Percentiles rank a stretch among this genome's conserved stretches.
Evolutionary conservation across 1,140 invertebrate genomes (phyloP).

Genomic region (Temnothorax nylanderi): DNA sequence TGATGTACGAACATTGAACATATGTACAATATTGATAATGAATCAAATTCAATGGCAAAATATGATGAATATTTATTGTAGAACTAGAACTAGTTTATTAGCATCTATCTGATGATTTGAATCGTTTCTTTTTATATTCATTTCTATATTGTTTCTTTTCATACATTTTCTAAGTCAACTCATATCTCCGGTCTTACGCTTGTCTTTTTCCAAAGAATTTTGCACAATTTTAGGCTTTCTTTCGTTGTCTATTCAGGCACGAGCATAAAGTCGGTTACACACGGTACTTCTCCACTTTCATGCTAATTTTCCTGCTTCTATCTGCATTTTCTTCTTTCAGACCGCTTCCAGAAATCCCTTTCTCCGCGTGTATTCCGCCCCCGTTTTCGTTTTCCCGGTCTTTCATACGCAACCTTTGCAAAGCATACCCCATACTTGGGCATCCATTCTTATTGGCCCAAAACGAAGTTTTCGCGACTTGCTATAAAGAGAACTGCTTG

Average conservation of each 20-base stretch:
- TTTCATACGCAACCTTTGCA: constrained; percentile 52
- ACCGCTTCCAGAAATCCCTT: not conserved
- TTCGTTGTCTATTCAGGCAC: constrained; percentile 30
- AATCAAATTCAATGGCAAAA: not conserved
- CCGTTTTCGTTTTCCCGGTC: constrained; percentile 35
- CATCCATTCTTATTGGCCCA: constrained; percentile 64
- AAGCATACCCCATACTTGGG: constrained; percentile 5
- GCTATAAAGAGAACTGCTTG: constrained; percentile 46
- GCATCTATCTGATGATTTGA: not conserved
- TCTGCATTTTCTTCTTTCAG: constrained; percentile 50
- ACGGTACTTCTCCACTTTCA: constrained; percentile 53
- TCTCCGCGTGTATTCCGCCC: not conserved
- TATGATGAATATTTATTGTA: not conserved
- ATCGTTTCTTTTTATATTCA: not conserved
- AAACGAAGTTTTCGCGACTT: constrained; percentile 65
- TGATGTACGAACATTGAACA: not conserved
- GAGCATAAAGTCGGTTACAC: constrained; percentile 54
- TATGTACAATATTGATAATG: not conserved
- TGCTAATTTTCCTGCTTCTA: constrained; percentile 57
- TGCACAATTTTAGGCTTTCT: constrained; percentile 33
- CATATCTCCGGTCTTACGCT: constrained; percentile 1
- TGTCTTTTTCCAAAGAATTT: constrained; percentile 36
- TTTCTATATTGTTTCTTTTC: constrained; percentile 19
- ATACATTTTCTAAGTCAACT: constrained; percentile 33
- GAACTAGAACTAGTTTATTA: not conserved